phyloP scores from a whole-genome alignment of 2,888 invertebrate genomes.

The Tanytarsus gracilentus region DNA sequence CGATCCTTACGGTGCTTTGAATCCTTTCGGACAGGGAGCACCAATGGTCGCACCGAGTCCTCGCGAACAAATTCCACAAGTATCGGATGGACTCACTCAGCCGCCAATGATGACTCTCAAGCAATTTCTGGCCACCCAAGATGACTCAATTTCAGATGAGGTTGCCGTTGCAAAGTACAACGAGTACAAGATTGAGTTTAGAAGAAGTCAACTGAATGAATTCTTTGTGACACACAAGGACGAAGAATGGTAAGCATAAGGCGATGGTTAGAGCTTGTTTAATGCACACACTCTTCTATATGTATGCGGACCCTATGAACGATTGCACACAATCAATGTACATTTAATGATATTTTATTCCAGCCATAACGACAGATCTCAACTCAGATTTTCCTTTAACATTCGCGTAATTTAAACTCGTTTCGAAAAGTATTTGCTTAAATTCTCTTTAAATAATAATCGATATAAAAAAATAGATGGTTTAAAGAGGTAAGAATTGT shows the following conservation, averaged over 20 bases:
- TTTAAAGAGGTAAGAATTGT: too few relatives aligned
- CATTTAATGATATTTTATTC: conserved; percentile 16
- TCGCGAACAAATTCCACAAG: conserved; percentile 33
- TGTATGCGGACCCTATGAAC: too few relatives aligned
- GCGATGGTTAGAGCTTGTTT: too few relatives aligned
- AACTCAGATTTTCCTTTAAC: conserved; percentile 16
- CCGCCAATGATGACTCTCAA: conserved; percentile 96
- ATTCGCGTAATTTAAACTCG: conserved; percentile 27
- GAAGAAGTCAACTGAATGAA: conserved; percentile 91
- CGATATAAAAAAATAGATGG: too few relatives aligned
- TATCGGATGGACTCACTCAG: conserved; percentile 55
- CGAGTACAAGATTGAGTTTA: conserved; percentile 96
- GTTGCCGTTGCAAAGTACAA: conserved; percentile 95
- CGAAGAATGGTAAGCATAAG: conserved; percentile 87
- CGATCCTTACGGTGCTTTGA: conserved; percentile 33
- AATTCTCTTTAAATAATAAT: not conserved
- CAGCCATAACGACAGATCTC: too few relatives aligned
- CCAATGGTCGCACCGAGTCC: conserved; percentile 38
- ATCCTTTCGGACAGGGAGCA: conserved; percentile 8
- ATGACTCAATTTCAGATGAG: conserved; percentile 95
- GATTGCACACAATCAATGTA: too few relatives aligned
- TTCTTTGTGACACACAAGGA: conserved; percentile 99
- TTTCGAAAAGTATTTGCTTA: conserved; percentile 9
- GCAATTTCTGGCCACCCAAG: conserved; percentile 90
- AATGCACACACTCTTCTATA: too few relatives aligned